phyloP scores from a whole-genome alignment of 2,888 invertebrate species.

The Hirtodrosophila trivittata region DNA sequence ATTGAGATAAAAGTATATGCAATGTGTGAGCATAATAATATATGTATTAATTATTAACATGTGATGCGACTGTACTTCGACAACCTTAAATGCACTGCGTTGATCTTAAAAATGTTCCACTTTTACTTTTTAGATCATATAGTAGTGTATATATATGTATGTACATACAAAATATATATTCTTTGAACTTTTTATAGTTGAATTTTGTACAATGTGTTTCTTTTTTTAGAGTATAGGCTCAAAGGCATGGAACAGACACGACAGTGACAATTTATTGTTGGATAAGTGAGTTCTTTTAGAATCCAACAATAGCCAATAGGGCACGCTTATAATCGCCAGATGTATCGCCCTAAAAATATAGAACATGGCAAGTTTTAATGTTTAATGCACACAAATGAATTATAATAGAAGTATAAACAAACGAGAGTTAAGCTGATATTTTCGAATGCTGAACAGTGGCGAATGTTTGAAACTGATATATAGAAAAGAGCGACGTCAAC shows the following conservation, averaged over 20 bases:
- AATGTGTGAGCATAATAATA: slow-evolving; percentile 56
- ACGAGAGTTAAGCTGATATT: slow-evolving; percentile 14
- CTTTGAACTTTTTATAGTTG: slow-evolving; percentile 51
- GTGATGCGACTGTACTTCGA: slow-evolving; percentile 50
- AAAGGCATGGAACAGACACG: slow-evolving; percentile 68
- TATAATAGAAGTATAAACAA: slow-evolving; percentile 21
- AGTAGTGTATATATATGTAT: slow-evolving; percentile 27
- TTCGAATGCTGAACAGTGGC: not conserved
- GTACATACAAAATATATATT: slow-evolving; percentile 22
- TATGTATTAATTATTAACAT: slow-evolving; percentile 60
- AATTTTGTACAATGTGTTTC: slow-evolving; percentile 64
- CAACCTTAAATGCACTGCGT: slow-evolving; percentile 63
- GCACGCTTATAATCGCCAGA: slow-evolving; percentile 97
- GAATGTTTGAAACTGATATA: slow-evolving; percentile 1
- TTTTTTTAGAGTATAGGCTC: slow-evolving; percentile 34
- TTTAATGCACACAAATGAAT: slow-evolving; percentile 62
- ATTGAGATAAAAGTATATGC: slow-evolving; percentile 57
- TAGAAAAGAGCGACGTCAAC: not conserved
- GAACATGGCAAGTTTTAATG: slow-evolving; percentile 74
- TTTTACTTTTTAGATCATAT: slow-evolving; percentile 30
- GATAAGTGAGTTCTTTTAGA: slow-evolving; percentile 70
- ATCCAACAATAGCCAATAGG: slow-evolving; percentile 91
- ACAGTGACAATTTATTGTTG: slow-evolving; percentile 54
- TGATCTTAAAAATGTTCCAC: slow-evolving; percentile 45
- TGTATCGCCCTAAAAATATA: slow-evolving; percentile 91